Base-by-base conservation (phyloP, 2,113 vertebrate species). In the Fulica atra region DNA sequence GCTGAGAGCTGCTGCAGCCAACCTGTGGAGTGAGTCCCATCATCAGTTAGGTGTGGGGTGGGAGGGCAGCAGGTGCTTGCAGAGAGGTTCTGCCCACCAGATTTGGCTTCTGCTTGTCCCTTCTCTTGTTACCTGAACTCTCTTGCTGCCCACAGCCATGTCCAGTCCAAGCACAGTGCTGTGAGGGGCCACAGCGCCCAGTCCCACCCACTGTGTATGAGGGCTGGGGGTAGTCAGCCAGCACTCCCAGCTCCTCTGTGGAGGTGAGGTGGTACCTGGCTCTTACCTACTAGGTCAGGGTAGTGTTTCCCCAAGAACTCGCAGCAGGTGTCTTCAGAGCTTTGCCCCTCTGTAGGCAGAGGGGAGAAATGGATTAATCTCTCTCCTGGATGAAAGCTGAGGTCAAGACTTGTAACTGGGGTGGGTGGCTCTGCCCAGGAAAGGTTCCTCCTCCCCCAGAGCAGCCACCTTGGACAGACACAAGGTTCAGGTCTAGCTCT, bases 211-310 rank as follows among this genome's bases (percentile, higher is more conserved):
- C 26, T 33, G 14, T 6, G 23, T 24, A 3, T 0, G 0, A 36
- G 50, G 44, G 38, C 54, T 69, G 28, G 40, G 25, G 29, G 38
- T 38, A 57, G 19, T 40, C 12, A 11, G 35, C 8, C 38, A 42
- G 35, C 42, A 9, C 19, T 25, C 36, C 35, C 1, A 0, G 42
- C 36, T 57, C 26, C 51, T 50, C 35, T 26, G 18, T 33, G 53
- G 61, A 40, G 11, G 16, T 18, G 16, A 36, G 50, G 16, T 48
- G 36, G n/a, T 59, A 50, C 48, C 54, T 83, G 36, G 25, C 29
- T 95, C 48, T 92, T 69, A 97, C 97, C 88, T 91, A 89, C 83
- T 23, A 96, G 65, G 29, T 93, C 86, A 63, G 96, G 89, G 57
- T 53, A 66, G 29, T 80, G 40, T 33, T 89, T 89, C 33, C 53